A percentile compares a stretch with the other conserved stretches of the same genome.
Evolutionary conservation across 2,888 invertebrate species (phyloP).

Genomic region (Drosophila algonquin): DNA sequence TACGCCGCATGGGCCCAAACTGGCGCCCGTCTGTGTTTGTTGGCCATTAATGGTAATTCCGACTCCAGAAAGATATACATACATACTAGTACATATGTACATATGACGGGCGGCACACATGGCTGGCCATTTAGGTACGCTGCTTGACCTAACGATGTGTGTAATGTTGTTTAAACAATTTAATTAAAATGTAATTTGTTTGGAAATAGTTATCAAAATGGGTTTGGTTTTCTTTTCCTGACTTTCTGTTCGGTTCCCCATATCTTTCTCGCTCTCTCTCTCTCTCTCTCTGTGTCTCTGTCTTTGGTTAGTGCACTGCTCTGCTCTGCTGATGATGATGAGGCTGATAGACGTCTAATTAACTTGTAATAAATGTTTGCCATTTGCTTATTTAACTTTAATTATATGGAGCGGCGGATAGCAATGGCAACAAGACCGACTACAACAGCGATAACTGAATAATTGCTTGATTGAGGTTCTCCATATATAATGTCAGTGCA

Average conservation of each 20-base stretch:
- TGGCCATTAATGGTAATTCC: slow-evolving; percentile 72
- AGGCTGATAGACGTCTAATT: slow-evolving; percentile 75
- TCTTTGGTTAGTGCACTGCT: slow-evolving; percentile 16
- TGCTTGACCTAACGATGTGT: slow-evolving; percentile 81
- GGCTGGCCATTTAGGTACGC: slow-evolving; percentile 74
- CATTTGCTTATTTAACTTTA: slow-evolving; percentile 78
- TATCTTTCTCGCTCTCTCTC: slow-evolving; percentile 15
- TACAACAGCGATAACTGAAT: slow-evolving; percentile 50
- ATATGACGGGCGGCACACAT: slow-evolving; percentile 29
- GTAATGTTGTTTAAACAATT: slow-evolving; percentile 83
- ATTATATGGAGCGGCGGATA: slow-evolving; percentile 55
- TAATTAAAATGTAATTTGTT: slow-evolving; percentile 83
- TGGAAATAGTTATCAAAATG: slow-evolving; percentile 77
- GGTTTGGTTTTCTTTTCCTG: slow-evolving; percentile 50
- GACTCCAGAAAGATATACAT: slow-evolving; percentile 29
- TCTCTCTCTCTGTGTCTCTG: neutral
- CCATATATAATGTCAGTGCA: neutral
- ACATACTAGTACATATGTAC: slow-evolving; percentile 10
- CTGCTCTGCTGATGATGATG: slow-evolving; percentile 61
- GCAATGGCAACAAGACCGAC: slow-evolving; percentile 21
- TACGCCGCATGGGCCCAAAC: slow-evolving; percentile 71
- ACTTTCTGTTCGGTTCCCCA: slow-evolving; percentile 26
- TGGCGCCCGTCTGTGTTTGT: slow-evolving; percentile 68
- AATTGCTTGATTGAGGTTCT: slow-evolving; percentile 51
- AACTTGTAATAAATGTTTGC: slow-evolving; percentile 79